A percentile compares a stretch with the other conserved stretches of the same genome.
Evolutionary conservation across 2,113 vertebrate genomes (phyloP).

Genomic region (Elachura formosa): DNA sequence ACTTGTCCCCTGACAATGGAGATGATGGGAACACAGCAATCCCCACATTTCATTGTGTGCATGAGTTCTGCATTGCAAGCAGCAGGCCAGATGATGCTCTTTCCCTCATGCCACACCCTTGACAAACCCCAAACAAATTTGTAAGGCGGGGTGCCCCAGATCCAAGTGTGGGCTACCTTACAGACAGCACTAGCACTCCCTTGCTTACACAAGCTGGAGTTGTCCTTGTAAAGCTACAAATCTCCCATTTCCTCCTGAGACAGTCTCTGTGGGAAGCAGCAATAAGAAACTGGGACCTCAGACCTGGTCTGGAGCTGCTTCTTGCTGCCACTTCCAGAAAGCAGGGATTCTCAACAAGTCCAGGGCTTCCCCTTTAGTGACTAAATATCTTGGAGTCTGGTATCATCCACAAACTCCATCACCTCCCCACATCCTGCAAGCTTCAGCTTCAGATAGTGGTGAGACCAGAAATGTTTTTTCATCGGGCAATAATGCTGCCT

Average conservation of each 20-base stretch:
- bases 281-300: neutral
- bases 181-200: neutral
- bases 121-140: neutral
- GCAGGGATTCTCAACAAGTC: neutral
- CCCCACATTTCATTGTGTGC: neutral
- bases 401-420: neutral
- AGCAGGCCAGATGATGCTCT: neutral
- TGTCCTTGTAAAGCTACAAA: neutral
- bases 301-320: neutral
- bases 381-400: neutral
- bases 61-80: rapidly evolving
- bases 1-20: neutral
- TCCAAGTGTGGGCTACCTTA: neutral
- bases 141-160: neutral
- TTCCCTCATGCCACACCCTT: neutral
- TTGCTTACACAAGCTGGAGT: neutral
- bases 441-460: neutral
- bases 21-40: neutral
- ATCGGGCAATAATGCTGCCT: neutral
- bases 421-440: rapidly evolving
- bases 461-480: neutral
- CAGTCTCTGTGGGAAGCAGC: neutral
- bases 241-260: neutral
- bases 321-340: neutral
- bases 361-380: neutral